phyloP scores from a whole-genome alignment of 2,797 vertebrate species.

The Diplodus sargus region DNA sequence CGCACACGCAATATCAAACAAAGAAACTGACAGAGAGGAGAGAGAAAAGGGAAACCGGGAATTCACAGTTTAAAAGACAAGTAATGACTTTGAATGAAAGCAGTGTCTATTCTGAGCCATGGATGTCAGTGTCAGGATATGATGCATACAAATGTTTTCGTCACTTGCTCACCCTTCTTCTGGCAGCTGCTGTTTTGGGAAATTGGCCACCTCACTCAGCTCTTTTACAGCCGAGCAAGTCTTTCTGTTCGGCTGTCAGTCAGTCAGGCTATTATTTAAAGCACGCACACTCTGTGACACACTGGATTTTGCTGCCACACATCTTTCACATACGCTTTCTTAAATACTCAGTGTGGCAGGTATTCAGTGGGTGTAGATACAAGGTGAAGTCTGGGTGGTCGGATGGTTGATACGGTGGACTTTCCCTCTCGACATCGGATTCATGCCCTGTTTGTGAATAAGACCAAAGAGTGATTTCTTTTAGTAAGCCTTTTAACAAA shows the following conservation, averaged over 20 bases:
- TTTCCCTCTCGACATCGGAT: too few relatives aligned
- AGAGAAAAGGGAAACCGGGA: not conserved
- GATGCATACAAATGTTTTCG: constrained; percentile 23
- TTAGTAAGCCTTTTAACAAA: too few relatives aligned
- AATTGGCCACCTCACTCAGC: not conserved
- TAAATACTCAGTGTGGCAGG: not conserved
- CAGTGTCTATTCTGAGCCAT: not conserved
- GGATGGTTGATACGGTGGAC: too few relatives aligned
- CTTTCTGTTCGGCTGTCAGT: constrained; percentile 25
- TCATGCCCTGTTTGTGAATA: too few relatives aligned
- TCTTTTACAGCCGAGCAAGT: not conserved
- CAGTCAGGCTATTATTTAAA: constrained; percentile 5
- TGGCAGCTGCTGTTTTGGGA: constrained; percentile 18
- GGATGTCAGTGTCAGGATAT: constrained; percentile 9
- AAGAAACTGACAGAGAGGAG: not conserved
- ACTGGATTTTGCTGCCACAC: not conserved
- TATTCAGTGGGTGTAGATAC: not conserved
- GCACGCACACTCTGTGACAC: not conserved
- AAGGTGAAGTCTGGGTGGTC: too few relatives aligned
- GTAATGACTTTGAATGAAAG: constrained; percentile 21
- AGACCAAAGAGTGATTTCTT: too few relatives aligned
- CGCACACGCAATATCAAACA: not conserved
- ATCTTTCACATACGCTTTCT: not conserved
- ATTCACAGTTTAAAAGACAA: constrained; percentile 9
- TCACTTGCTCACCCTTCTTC: constrained; percentile 31